phyloP scores from a whole-genome alignment of 2,797 vertebrate genomes.

The Bradypus variegatus region DNA sequence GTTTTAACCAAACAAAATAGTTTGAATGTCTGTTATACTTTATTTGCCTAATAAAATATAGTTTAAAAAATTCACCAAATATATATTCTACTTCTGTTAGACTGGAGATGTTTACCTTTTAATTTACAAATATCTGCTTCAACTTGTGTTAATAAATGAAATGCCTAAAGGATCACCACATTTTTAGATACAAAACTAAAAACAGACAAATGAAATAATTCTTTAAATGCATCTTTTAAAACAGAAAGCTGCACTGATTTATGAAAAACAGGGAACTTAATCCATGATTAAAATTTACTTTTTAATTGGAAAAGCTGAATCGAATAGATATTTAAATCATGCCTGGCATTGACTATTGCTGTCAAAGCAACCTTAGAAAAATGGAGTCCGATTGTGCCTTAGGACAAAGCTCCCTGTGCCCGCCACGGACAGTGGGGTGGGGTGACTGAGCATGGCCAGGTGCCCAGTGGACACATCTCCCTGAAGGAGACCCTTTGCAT shows the following conservation, averaged over 20 bases:
- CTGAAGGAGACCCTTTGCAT: neutral
- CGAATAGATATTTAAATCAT: constrained; percentile 29
- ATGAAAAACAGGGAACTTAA: constrained; percentile 39
- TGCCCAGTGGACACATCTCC: neutral
- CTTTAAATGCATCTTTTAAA: constrained; percentile 34
- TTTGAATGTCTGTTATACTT: neutral
- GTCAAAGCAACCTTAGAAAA: neutral
- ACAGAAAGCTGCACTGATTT: constrained; percentile 32
- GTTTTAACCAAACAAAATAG: constrained; percentile 17
- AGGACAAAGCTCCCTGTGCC: too few species aligned
- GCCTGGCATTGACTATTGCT: neutral
- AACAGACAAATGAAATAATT: constrained; percentile 46
- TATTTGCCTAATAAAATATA: constrained; percentile 15
- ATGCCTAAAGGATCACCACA: constrained; percentile 22
- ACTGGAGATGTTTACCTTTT: neutral
- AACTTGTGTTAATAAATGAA: constrained; percentile 26
- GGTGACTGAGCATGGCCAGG: neutral
- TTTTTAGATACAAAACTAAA: constrained; percentile 48
- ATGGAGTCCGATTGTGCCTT: neutral
- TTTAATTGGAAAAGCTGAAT: constrained; percentile 36
- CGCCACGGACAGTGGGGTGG: neutral
- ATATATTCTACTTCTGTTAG: neutral
- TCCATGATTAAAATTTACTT: constrained; percentile 45
- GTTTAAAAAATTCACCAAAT: constrained; percentile 18
- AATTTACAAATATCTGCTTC: constrained; percentile 45